These are phyloP conservation scores for Brachypteracias leptosomus DNA, from an alignment of 2,113 vertebrate species.

Conservation along the genomic window DNA sequence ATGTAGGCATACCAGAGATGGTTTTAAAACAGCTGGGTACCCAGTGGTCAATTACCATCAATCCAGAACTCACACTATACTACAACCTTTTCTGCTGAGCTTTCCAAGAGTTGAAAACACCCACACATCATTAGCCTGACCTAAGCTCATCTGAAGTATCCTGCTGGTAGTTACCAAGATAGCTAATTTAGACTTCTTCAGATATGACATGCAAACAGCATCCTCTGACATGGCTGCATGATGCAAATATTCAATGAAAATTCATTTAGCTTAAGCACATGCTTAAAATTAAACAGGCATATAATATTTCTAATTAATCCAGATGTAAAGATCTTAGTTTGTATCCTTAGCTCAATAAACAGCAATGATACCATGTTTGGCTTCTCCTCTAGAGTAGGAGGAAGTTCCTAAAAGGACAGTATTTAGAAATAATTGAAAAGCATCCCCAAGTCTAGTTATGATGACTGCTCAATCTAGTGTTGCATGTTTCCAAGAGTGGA, in stretches of 20 bases:
- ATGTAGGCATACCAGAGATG: rapidly evolving
- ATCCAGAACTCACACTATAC: not conserved
- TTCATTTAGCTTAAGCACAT: not conserved
- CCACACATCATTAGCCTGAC: not conserved
- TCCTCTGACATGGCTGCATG: not conserved
- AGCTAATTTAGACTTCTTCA: not conserved
- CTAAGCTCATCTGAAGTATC: not conserved
- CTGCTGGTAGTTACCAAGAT: not conserved
- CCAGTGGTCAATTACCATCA: not conserved
- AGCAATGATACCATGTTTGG: not conserved
- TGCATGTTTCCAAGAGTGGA: not conserved
- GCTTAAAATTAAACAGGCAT: not conserved
- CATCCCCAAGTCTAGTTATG: not conserved
- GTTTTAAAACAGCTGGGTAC: not conserved
- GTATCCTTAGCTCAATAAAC: not conserved
- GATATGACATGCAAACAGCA: not conserved
- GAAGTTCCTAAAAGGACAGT: not conserved
- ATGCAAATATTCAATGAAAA: not conserved
- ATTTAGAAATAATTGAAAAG: not conserved
- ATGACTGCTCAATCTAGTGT: not conserved
- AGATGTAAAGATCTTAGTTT: not conserved
- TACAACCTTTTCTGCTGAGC: not conserved
- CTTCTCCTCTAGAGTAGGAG: not conserved
- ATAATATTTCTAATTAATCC: not conserved
- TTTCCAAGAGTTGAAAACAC: not conserved